Conservation (phyloP, 2,888 invertebrate genomes). For the Oxycera nigricornis region DNA sequence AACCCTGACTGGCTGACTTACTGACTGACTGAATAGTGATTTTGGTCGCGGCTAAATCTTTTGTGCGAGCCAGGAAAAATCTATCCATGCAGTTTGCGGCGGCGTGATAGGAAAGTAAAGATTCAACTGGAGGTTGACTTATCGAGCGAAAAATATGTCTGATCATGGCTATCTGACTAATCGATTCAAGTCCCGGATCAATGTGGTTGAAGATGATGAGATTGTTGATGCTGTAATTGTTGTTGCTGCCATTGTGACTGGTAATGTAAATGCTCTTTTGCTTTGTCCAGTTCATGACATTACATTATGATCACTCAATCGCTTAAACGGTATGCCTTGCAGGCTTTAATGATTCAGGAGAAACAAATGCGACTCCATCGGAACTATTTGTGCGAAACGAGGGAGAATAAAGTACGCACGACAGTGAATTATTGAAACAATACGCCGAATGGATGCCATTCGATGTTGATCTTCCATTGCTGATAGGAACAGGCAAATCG, state of each 20-base stretch:
- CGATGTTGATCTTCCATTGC: too few relatives aligned
- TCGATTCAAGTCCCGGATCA: background rate
- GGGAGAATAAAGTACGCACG: background rate
- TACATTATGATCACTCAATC: conserved; percentile 12
- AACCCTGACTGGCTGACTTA: background rate
- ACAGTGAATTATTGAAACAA: conserved; percentile 12
- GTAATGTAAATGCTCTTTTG: background rate
- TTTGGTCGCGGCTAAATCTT: background rate
- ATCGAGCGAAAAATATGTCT: conserved; percentile 28
- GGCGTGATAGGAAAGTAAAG: background rate
- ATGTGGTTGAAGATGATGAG: background rate
- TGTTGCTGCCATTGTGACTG: background rate
- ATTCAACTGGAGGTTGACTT: background rate
- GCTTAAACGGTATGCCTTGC: background rate
- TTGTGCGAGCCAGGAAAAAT: background rate
- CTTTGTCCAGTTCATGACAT: conserved; percentile 17
- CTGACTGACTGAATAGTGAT: background rate
- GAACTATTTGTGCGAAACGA: background rate
- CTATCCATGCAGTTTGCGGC: background rate
- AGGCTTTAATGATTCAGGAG: background rate
- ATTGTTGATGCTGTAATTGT: background rate
- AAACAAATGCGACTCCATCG: background rate
- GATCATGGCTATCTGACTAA: conserved; percentile 31
- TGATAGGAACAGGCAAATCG: too few relatives aligned
- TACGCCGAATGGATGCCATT: too few relatives aligned